Evolutionary conservation across 2,888 invertebrate species (phyloP).

Genomic region (Cybosia mesomella): DNA sequence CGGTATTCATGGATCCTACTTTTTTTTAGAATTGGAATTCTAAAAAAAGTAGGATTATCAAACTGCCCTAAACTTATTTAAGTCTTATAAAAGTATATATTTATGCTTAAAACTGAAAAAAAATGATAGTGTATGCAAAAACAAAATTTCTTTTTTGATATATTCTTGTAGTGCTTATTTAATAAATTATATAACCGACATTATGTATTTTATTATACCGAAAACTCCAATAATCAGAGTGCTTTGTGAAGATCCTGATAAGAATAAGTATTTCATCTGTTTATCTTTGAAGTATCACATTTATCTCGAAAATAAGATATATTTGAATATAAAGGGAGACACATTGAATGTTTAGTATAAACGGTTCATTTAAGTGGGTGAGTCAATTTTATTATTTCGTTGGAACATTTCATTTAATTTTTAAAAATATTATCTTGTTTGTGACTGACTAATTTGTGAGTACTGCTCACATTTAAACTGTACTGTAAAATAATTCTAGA

Average conservation of each 20-base stretch:
- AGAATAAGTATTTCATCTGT: constrained; percentile 27
- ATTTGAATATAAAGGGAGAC: constrained; percentile 38
- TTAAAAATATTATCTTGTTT: neutral
- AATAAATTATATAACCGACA: neutral
- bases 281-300: constrained; percentile 35
- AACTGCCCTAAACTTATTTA: too few species aligned
- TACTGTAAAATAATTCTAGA: neutral
- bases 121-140: too few species aligned
- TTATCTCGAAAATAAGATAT: constrained; percentile 50
- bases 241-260: constrained; percentile 34
- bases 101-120: too few species aligned
- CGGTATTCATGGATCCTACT: too few species aligned
- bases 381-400: constrained; percentile 17
- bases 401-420: too few species aligned
- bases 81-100: too few species aligned
- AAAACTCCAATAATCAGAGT: constrained; percentile 13
- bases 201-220: neutral
- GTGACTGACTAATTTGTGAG: too few species aligned
- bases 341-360: neutral
- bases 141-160: too few species aligned
- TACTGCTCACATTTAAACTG: neutral
- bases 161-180: neutral
- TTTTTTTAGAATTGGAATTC: too few species aligned
- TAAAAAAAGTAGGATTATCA: too few species aligned
- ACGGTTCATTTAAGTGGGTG: constrained; percentile 31